These are phyloP conservation scores for Dendrolimus kikuchii DNA, from an alignment of 1,140 invertebrate genomes.

Conservation along the genomic window DNA sequence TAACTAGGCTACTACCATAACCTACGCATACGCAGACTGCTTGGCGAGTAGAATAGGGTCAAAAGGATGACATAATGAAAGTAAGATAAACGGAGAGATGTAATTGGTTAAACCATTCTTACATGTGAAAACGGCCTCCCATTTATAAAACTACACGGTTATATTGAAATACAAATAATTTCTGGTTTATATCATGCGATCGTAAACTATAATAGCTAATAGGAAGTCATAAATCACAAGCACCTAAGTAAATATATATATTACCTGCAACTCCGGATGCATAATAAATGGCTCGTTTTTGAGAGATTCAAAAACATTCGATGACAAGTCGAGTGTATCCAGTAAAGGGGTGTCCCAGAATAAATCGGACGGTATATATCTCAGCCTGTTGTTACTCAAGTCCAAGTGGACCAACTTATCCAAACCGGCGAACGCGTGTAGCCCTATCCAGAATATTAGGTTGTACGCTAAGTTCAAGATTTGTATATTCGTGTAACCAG, in stretches of 20 bases:
- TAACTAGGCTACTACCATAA: too few relatives aligned
- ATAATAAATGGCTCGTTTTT: conserved; percentile 62
- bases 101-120: too few relatives aligned
- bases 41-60: too few relatives aligned
- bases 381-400: conserved; percentile 54
- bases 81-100: too few relatives aligned
- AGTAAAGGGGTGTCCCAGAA: conserved; percentile 59
- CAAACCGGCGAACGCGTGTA: conserved; percentile 60
- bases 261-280: conserved; percentile 54
- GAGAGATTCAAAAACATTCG: conserved; percentile 57
- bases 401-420: conserved; percentile 49
- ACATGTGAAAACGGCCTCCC: too few relatives aligned
- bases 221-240: too few relatives aligned
- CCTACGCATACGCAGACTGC: too few relatives aligned
- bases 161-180: too few relatives aligned
- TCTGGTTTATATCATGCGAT: too few relatives aligned
- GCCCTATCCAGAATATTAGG: conserved; percentile 63
- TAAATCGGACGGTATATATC: conserved; percentile 50
- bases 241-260: not conserved
- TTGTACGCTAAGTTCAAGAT: conserved; percentile 62
- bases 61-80: too few relatives aligned
- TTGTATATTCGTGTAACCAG: conserved; percentile 46
- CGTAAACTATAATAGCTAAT: too few relatives aligned
- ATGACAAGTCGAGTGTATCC: conserved; percentile 52
- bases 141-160: too few relatives aligned